phyloP scores from a whole-genome alignment of 2,888 invertebrate genomes.

The Mesorhabditis sp. region DNA sequence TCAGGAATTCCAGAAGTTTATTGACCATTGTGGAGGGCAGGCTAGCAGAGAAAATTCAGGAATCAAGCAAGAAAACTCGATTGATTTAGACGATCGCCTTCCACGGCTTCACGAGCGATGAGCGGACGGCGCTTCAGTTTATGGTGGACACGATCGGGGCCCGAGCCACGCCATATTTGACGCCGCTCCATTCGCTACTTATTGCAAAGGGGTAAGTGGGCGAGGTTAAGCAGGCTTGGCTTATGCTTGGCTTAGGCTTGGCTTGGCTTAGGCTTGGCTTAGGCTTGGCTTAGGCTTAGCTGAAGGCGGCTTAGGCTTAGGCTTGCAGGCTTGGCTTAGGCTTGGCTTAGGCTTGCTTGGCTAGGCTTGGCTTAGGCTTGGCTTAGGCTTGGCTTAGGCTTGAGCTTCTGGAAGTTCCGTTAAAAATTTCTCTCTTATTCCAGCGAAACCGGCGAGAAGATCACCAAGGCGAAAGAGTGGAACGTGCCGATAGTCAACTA shows the following conservation, averaged over 20 bases:
- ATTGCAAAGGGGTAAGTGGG: conserved; percentile 62
- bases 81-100: conserved; percentile 70
- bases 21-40: neutral
- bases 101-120: conserved; percentile 85
- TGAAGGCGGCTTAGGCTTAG: too few relatives aligned
- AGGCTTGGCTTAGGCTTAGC: too few relatives aligned
- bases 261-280: too few relatives aligned
- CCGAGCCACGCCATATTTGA: conserved; percentile 69
- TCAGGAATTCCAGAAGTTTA: too few relatives aligned
- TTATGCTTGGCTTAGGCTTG: too few relatives aligned
- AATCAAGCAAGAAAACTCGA: neutral
- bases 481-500: conserved; percentile 80
- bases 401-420: neutral
- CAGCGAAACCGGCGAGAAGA: conserved; percentile 73
- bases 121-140: conserved; percentile 74
- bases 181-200: conserved; percentile 63
- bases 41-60: neutral
- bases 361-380: too few relatives aligned
- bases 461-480: conserved; percentile 84
- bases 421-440: neutral
- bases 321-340: too few relatives aligned
- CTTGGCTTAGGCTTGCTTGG: too few relatives aligned
- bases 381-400: neutral
- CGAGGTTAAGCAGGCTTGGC: too few relatives aligned
- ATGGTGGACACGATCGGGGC: conserved; percentile 84